These are phyloP conservation scores for Chymomyza fuscimana DNA, from an alignment of 2,888 invertebrate genomes.

Conservation along the genomic window DNA sequence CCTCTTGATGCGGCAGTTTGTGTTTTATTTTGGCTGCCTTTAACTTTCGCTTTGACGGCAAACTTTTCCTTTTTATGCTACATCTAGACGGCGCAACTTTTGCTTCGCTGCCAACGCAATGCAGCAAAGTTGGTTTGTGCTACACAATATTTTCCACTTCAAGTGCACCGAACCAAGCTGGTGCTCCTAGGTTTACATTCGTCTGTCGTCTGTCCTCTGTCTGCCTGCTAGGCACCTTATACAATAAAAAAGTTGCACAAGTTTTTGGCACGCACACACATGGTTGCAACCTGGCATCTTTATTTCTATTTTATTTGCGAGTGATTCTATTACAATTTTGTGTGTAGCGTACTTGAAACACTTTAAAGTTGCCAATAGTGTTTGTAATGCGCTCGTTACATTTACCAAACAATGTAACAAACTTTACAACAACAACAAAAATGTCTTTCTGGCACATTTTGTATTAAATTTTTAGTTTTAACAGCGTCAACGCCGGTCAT, in stretches of 20 bases:
- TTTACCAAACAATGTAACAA: constrained; percentile 59
- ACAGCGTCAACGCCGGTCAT: background rate
- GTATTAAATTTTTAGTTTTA: background rate
- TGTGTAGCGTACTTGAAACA: constrained; percentile 30
- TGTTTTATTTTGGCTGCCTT: constrained; percentile 29
- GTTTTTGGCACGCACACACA: constrained; percentile 57
- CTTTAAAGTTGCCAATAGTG: constrained; percentile 68
- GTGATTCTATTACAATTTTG: constrained; percentile 65
- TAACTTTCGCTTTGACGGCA: constrained; percentile 68
- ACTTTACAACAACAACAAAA: background rate
- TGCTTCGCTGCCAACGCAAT: constrained; percentile 40
- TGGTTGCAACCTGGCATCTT: constrained; percentile 52
- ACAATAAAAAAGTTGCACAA: constrained; percentile 50
- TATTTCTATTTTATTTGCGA: constrained; percentile 68
- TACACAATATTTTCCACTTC: constrained; percentile 46
- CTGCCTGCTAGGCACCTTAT: constrained; percentile 20
- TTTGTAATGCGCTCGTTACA: constrained; percentile 70
- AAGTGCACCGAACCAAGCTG: constrained; percentile 54
- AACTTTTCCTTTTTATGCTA: constrained; percentile 69
- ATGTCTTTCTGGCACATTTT: background rate
- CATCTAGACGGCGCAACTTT: constrained; percentile 55
- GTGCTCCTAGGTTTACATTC: background rate
- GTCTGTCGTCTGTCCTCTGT: no score
- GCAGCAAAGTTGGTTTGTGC: constrained; percentile 57
- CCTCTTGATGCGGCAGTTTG: constrained; percentile 6